These are phyloP conservation scores for Heptranchias perlo DNA, from an alignment of 2,113 vertebrate genomes.

Conservation along the genomic window DNA sequence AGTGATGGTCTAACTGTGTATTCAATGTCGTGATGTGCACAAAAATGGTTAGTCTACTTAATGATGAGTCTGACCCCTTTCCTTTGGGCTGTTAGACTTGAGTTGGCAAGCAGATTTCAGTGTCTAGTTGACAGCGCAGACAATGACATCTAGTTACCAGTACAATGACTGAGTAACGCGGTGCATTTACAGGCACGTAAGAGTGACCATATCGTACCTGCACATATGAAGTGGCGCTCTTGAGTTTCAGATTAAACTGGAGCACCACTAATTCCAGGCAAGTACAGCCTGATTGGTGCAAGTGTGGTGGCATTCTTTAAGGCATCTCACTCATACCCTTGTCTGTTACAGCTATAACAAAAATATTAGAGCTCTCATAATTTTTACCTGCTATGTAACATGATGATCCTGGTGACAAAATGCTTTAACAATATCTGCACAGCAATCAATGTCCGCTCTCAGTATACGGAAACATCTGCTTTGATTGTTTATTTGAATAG, in stretches of 20 bases:
- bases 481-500: too few species aligned
- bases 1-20: neutral
- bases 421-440: too few species aligned
- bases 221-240: too few species aligned
- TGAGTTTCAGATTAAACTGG: neutral
- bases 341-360: neutral
- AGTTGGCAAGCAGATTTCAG: neutral
- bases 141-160: neutral
- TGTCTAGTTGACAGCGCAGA: neutral
- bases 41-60: neutral
- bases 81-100: neutral
- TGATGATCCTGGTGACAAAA: too few species aligned
- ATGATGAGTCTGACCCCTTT: neutral
- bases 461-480: too few species aligned
- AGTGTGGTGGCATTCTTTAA: neutral
- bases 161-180: neutral
- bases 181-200: neutral
- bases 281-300: neutral
- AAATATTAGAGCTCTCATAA: neutral
- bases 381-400: too few species aligned
- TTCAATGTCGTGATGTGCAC: neutral
- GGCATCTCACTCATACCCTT: neutral
- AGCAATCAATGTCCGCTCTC: too few species aligned
- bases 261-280: neutral
- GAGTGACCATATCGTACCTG: neutral